Conservation (phyloP, 2,113 vertebrate species). For the Mirounga angustirostris region DNA sequence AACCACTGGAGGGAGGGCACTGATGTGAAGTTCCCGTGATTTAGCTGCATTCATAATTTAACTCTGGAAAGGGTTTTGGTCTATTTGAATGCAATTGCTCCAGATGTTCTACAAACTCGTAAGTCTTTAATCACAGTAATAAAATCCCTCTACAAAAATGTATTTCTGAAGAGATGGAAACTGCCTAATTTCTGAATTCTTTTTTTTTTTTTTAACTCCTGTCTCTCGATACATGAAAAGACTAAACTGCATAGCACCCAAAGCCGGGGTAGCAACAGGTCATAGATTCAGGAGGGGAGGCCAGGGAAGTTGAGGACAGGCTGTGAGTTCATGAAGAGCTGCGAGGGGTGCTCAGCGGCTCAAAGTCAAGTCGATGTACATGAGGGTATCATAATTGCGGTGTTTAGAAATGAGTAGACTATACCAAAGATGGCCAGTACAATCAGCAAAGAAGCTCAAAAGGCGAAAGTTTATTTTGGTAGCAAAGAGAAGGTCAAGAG, state of each 20-base stretch:
- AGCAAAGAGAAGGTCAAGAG: neutral
- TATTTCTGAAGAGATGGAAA: slow-evolving; percentile 6
- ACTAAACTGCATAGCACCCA: neutral
- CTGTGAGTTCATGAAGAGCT: neutral
- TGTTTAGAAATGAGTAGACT: neutral
- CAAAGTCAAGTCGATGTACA: neutral
- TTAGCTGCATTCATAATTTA: slow-evolving; percentile 40
- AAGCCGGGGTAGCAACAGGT: neutral
- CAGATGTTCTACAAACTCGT: slow-evolving; percentile 69
- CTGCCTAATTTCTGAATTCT: neutral
- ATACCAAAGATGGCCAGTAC: neutral
- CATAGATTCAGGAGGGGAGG: neutral
- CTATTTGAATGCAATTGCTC: slow-evolving; percentile 37
- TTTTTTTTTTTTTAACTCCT: neutral
- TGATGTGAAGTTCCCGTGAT: neutral
- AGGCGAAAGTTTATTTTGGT: neutral
- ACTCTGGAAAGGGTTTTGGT: slow-evolving; percentile 7
- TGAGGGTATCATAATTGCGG: neutral
- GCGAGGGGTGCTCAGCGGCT: neutral
- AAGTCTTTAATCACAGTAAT: slow-evolving; percentile 68
- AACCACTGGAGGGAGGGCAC: neutral
- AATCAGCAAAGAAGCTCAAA: neutral
- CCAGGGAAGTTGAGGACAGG: neutral
- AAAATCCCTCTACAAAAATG: slow-evolving; percentile 41
- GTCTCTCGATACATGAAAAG: neutral